Percentiles rank a stretch among this genome's conserved stretches.
Conservation (phyloP, 2,888 invertebrate genomes). For the Dugesia japonica region DNA sequence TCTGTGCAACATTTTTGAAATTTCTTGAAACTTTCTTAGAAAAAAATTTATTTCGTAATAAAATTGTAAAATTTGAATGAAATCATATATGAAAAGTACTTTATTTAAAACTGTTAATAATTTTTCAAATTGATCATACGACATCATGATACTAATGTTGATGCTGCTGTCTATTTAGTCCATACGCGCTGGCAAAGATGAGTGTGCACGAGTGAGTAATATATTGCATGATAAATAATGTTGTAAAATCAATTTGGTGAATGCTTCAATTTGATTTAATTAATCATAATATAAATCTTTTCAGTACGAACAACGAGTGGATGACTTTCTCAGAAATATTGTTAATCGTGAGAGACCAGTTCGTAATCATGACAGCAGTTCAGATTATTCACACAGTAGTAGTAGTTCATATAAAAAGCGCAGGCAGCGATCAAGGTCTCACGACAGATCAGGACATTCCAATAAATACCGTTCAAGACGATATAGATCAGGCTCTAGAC, state of each 20-base stretch:
- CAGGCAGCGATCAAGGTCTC: not conserved
- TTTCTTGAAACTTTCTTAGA: too few relatives aligned
- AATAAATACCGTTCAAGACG: not conserved
- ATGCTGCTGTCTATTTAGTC: constrained; percentile 13
- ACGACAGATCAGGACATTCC: not conserved
- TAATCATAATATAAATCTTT: not conserved
- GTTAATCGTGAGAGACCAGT: not conserved
- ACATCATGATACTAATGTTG: not conserved
- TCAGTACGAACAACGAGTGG: constrained; percentile 27
- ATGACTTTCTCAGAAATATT: constrained; percentile 24
- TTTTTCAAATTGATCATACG: too few relatives aligned
- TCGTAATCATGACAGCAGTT: constrained; percentile 9
- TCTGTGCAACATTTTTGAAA: too few relatives aligned
- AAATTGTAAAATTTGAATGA: too few relatives aligned
- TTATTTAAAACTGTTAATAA: too few relatives aligned
- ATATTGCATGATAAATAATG: constrained; percentile 8
- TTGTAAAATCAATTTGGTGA: too few relatives aligned
- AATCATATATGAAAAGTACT: too few relatives aligned
- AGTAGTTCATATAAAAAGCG: not conserved
- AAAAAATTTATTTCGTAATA: too few relatives aligned
- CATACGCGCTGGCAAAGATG: not conserved
- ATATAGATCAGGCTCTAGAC: not conserved
- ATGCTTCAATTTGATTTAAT: not conserved
- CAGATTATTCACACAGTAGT: not conserved
- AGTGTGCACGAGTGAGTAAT: not conserved